phyloP scores from a whole-genome alignment of 2,113 vertebrate genomes.

The Chlorodrepanis virens region DNA sequence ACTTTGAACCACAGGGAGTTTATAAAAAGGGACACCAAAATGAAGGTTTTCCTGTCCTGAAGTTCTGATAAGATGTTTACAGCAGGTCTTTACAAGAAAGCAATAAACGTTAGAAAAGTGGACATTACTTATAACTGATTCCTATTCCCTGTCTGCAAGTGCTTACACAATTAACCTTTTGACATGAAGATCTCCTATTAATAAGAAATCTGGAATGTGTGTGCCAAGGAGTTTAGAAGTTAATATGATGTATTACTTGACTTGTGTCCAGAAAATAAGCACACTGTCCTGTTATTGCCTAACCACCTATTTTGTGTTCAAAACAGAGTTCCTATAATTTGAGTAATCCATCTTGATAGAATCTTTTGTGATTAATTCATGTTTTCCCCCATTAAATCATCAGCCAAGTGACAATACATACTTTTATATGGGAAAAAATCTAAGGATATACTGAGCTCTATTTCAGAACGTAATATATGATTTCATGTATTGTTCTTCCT shows the following conservation, averaged over 20 bases:
- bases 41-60: not conserved
- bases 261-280: not conserved
- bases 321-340: not conserved
- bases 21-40: not conserved
- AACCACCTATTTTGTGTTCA: not conserved
- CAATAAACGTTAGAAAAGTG: not conserved
- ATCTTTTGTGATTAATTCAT: not conserved
- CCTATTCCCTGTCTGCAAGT: not conserved
- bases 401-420: not conserved
- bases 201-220: not conserved
- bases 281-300: not conserved
- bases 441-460: not conserved
- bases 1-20: not conserved
- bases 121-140: not conserved
- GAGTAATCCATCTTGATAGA: not conserved
- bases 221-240: not conserved
- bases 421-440: not conserved
- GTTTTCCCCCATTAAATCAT: not conserved
- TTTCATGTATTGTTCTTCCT: not conserved
- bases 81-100: not conserved
- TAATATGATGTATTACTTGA: not conserved
- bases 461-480: not conserved
- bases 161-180: slow-evolving; percentile 43
- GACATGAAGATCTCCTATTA: not conserved
- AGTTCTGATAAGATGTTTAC: not conserved